phyloP scores from a whole-genome alignment of 1,140 invertebrate genomes.

The Drosophila ogumai region DNA sequence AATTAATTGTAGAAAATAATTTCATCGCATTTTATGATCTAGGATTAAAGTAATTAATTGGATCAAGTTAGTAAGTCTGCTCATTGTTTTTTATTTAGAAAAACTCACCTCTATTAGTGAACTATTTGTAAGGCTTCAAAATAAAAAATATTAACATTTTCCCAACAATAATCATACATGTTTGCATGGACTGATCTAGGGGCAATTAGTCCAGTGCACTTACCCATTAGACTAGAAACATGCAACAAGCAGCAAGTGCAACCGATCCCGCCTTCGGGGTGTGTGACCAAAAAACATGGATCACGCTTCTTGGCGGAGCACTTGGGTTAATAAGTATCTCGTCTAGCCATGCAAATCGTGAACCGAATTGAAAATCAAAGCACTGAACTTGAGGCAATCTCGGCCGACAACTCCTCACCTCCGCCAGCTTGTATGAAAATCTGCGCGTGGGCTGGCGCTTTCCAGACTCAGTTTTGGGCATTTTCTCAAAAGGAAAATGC shows the following conservation, averaged over 20 bases:
- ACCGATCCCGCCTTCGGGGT: slow-evolving; percentile 44
- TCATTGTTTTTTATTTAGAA: too few relatives aligned
- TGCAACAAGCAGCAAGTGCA: slow-evolving; percentile 49
- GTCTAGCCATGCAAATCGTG: slow-evolving; percentile 65
- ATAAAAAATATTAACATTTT: not conserved
- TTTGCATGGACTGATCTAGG: slow-evolving; percentile 2
- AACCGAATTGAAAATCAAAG: slow-evolving; percentile 55
- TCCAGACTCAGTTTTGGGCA: slow-evolving; percentile 29
- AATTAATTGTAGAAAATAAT: not conserved
- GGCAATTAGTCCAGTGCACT: slow-evolving; percentile 37
- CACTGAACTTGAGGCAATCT: slow-evolving; percentile 56
- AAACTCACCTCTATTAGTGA: too few relatives aligned
- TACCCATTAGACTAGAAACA: slow-evolving; percentile 26
- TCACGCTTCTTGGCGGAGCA: slow-evolving; percentile 61
- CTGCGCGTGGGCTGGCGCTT: slow-evolving; percentile 51
- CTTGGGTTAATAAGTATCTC: slow-evolving; percentile 62
- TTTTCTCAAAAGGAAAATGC: slow-evolving; percentile 35
- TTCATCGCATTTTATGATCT: not conserved
- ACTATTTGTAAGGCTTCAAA: too few relatives aligned
- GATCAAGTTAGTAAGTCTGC: too few relatives aligned
- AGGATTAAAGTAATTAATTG: too few relatives aligned
- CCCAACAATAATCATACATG: slow-evolving; percentile 14
- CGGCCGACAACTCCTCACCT: slow-evolving; percentile 16
- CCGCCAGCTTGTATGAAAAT: slow-evolving; percentile 4
- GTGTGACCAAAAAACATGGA: slow-evolving; percentile 60